Percentiles rank a stretch among this genome's conserved stretches.
Conservation (phyloP, 2,113 vertebrate species). For the Crotalus helleri region DNA sequence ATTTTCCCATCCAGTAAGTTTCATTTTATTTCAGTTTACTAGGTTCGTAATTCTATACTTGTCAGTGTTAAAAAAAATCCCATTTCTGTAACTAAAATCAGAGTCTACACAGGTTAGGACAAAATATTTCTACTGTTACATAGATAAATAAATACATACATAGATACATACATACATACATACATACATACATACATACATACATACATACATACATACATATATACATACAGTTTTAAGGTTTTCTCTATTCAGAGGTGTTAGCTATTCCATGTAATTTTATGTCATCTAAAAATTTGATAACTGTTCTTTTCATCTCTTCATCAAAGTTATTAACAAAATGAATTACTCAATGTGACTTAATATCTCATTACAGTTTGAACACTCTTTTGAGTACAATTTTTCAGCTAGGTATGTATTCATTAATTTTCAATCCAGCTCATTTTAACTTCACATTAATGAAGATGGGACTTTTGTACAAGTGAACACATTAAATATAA, state of each 20-base stretch:
- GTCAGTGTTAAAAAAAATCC: neutral
- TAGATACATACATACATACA: no score
- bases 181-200: no score
- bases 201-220: no score
- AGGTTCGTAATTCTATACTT: neutral
- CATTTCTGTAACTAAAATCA: neutral
- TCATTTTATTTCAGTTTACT: neutral
- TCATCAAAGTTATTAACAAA: neutral
- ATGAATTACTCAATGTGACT: neutral
- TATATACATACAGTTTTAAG: neutral
- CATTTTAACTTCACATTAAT: neutral
- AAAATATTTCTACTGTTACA: neutral
- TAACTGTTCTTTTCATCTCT: neutral
- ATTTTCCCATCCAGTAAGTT: neutral
- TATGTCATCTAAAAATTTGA: neutral
- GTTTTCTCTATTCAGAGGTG: neutral
- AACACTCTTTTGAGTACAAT: neutral
- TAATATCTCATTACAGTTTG: neutral
- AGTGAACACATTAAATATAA: neutral
- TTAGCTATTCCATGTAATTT: neutral
- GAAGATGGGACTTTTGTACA: neutral
- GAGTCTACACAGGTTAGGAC: neutral
- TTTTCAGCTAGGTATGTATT: neutral
- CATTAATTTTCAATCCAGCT: neutral
- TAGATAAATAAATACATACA: neutral